These are phyloP conservation scores for Xestia xanthographa DNA, from an alignment of 2,888 invertebrate species.

Conservation along the genomic window DNA sequence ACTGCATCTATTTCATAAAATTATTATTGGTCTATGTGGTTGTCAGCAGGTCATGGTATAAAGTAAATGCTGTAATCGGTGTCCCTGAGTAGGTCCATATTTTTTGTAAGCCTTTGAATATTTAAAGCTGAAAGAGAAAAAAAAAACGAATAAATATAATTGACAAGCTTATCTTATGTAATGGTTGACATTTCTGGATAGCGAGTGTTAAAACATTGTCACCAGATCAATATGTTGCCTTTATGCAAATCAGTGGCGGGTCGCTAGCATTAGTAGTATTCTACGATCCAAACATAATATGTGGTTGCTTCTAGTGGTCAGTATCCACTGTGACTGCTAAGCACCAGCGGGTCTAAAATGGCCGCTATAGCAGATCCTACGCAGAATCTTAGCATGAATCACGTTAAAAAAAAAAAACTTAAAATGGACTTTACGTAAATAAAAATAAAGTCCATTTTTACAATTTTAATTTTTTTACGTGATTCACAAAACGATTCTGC, in stretches of 20 bases:
- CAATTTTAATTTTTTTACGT: too few relatives aligned
- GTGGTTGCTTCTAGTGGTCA: not conserved
- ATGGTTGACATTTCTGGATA: not conserved
- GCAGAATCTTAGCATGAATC: too few relatives aligned
- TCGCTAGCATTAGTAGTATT: too few relatives aligned
- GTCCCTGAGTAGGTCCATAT: not conserved
- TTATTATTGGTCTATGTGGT: conserved; percentile 70
- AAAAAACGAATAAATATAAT: not conserved
- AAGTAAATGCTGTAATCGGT: conserved; percentile 12
- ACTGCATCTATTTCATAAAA: conserved; percentile 77
- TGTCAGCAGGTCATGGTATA: conserved; percentile 54
- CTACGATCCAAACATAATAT: too few relatives aligned
- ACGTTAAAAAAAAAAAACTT: too few relatives aligned
- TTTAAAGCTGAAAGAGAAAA: conserved; percentile 78
- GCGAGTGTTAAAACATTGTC: not conserved
- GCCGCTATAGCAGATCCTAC: too few relatives aligned
- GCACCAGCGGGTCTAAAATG: too few relatives aligned
- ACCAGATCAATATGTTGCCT: not conserved
- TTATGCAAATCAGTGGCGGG: not conserved
- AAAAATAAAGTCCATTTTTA: too few relatives aligned
- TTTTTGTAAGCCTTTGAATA: conserved; percentile 68
- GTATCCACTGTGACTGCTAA: not conserved
- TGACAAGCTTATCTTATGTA: not conserved
- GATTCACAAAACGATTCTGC: too few relatives aligned
- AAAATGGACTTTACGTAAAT: too few relatives aligned